Evolutionary conservation across 1,140 invertebrate genomes (phyloP).

Genomic region (Hycleus cichorii): DNA sequence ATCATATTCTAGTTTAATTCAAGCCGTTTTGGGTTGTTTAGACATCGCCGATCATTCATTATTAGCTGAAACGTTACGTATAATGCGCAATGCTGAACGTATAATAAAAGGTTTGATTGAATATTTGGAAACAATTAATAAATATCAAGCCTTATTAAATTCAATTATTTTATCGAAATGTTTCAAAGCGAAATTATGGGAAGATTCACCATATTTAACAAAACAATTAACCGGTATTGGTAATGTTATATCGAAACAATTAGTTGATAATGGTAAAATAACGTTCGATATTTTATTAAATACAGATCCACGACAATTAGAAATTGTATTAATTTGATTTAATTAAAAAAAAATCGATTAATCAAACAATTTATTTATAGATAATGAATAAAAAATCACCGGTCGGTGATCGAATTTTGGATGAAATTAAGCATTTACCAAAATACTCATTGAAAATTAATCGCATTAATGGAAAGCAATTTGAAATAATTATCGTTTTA

Average conservation of each 20-base stretch:
- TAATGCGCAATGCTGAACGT: slow-evolving; percentile 58
- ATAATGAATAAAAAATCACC: slow-evolving; percentile 32
- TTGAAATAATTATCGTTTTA: slow-evolving; percentile 10
- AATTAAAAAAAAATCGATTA: slow-evolving; percentile 10
- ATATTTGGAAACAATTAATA: slow-evolving; percentile 37
- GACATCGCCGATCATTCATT: slow-evolving; percentile 58
- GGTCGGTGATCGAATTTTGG: slow-evolving; percentile 29
- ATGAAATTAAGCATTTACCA: slow-evolving; percentile 29
- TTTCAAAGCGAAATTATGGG: slow-evolving; percentile 61
- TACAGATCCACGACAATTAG: slow-evolving; percentile 64
- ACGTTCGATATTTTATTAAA: slow-evolving; percentile 57
- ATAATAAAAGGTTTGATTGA: slow-evolving; percentile 51
- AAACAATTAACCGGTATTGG: slow-evolving; percentile 68
- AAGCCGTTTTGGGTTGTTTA: slow-evolving; percentile 65
- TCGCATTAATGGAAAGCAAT: not conserved
- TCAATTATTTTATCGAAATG: slow-evolving; percentile 59
- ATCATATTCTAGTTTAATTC: slow-evolving; percentile 52
- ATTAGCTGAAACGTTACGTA: slow-evolving; percentile 60
- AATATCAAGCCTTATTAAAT: slow-evolving; percentile 48
- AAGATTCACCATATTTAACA: slow-evolving; percentile 62
- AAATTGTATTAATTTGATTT: slow-evolving; percentile 47
- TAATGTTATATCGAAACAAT: slow-evolving; percentile 51
- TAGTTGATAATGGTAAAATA: slow-evolving; percentile 59
- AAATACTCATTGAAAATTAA: slow-evolving; percentile 24
- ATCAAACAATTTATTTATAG: slow-evolving; percentile 15